A percentile compares a stretch with the other conserved stretches of the same genome.
Conservation (phyloP, 92 coral and sea anemone genomes). For the Muricea muricata region DNA sequence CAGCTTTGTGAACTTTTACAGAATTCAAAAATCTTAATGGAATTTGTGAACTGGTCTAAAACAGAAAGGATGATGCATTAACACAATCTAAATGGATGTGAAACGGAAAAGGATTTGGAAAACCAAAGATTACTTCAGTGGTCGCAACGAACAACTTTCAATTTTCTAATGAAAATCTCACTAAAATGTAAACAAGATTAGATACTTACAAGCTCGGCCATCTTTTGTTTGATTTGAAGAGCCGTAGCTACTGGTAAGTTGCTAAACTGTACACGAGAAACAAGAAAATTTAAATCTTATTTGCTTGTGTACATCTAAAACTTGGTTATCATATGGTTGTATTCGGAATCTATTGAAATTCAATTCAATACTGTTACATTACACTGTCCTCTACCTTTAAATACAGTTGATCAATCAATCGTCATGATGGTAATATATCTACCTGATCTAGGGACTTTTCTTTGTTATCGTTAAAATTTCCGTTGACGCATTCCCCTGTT, state of each 20-base stretch:
- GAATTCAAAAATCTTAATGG: conserved; percentile 62
- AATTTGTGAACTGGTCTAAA: conserved; percentile 9
- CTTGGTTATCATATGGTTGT: no score
- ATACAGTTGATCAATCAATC: no score
- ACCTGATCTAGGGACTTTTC: conserved; percentile 3
- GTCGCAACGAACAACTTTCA: no score
- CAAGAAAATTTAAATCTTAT: no score
- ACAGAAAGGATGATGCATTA: background rate
- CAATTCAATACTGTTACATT: no score
- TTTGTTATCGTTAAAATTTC: background rate
- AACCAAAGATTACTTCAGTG: no score
- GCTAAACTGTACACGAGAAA: conserved; percentile 18
- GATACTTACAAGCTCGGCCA: conserved; percentile 22
- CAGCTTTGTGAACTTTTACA: conserved; percentile 81
- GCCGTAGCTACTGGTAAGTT: conserved; percentile 23
- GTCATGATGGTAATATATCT: background rate
- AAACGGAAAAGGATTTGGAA: no score
- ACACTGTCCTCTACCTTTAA: no score
- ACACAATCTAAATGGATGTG: no score
- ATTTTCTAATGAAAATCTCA: background rate
- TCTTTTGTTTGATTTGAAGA: conserved; percentile 33
- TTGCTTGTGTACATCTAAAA: no score
- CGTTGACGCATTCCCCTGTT: conserved; percentile 4
- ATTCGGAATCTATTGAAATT: no score
- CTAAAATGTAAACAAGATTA: no score